Evolutionary conservation across 2,113 vertebrate species (phyloP).

Genomic region (Cebidichthys violaceus): DNA sequence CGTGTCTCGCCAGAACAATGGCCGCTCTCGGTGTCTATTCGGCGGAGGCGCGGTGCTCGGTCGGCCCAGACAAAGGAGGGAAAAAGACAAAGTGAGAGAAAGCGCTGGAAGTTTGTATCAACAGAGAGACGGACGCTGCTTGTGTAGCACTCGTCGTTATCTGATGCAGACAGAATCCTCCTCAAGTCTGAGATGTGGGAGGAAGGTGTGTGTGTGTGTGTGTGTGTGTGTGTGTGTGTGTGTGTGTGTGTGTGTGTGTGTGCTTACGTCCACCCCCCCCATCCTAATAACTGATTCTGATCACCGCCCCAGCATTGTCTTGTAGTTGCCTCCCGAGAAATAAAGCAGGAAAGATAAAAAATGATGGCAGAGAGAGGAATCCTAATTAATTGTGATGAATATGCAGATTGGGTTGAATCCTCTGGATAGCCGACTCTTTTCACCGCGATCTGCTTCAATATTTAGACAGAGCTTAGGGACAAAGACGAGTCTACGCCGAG

Average conservation of each 20-base stretch:
- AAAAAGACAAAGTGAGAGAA: constrained; percentile 66
- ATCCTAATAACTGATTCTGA: constrained; percentile 77
- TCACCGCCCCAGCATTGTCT: constrained; percentile 76
- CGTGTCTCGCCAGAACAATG: constrained; percentile 66
- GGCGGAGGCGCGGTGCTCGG: constrained; percentile 27
- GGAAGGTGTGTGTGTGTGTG: not conserved
- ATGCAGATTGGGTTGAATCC: constrained; percentile 82
- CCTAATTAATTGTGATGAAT: constrained; percentile 84
- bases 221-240: not conserved
- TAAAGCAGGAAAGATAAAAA: constrained; percentile 76
- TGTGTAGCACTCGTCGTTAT: constrained; percentile 69
- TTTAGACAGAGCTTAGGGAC: constrained; percentile 80
- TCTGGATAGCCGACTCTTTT: constrained; percentile 78
- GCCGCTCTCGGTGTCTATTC: constrained; percentile 51
- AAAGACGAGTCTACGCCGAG: constrained; percentile 69
- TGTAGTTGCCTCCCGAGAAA: constrained; percentile 77
- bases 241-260: not conserved
- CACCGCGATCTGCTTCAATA: constrained; percentile 77
- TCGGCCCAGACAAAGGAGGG: constrained; percentile 61
- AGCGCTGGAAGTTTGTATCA: constrained; percentile 64
- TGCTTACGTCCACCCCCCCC: not conserved
- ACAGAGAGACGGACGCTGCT: constrained; percentile 47
- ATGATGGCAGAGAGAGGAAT: constrained; percentile 74
- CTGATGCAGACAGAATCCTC: constrained; percentile 78
- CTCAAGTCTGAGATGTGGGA: constrained; percentile 42